A percentile compares a stretch with the other conserved stretches of the same genome.
Conservation (phyloP, 1,140 invertebrate species). For the Lepidotrigona ventralis region DNA sequence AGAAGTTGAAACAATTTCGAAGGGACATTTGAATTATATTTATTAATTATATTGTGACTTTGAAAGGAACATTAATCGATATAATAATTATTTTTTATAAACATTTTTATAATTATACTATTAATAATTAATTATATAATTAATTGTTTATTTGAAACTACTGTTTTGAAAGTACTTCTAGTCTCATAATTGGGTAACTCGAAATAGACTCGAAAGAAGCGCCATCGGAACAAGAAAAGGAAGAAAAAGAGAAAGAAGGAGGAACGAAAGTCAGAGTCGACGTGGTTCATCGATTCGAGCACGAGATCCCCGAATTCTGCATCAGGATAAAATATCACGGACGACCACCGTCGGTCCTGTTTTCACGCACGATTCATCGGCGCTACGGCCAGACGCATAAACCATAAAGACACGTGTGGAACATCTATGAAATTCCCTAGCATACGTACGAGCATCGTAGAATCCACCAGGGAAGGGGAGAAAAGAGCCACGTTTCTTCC, state of each 20-base stretch:
- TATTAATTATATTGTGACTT: too few species aligned
- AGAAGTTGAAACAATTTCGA: too few species aligned
- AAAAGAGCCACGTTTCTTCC: constrained; percentile 40
- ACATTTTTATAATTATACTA: too few species aligned
- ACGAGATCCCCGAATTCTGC: constrained; percentile 32
- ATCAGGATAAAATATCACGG: constrained; percentile 52
- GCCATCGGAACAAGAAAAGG: neutral
- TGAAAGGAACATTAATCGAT: too few species aligned
- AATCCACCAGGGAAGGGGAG: constrained; percentile 36
- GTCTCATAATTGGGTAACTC: too few species aligned
- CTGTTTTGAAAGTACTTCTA: too few species aligned
- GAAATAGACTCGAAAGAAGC: neutral
- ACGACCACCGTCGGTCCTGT: constrained; percentile 53
- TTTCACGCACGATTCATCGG: constrained; percentile 55
- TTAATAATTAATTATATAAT: too few species aligned
- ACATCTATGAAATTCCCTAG: constrained; percentile 57
- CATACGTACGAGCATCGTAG: constrained; percentile 18
- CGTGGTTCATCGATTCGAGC: constrained; percentile 37
- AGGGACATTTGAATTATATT: too few species aligned
- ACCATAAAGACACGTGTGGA: constrained; percentile 62
- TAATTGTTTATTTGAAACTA: too few species aligned
- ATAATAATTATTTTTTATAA: too few species aligned
- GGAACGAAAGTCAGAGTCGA: neutral
- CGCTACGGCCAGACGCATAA: constrained; percentile 62
- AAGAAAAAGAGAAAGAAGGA: too few species aligned